Percentiles rank a stretch among this genome's conserved stretches.
These are phyloP conservation scores for Callyntrura sp. DNA, from an alignment of 2,888 invertebrate genomes.

Conservation along the genomic window DNA sequence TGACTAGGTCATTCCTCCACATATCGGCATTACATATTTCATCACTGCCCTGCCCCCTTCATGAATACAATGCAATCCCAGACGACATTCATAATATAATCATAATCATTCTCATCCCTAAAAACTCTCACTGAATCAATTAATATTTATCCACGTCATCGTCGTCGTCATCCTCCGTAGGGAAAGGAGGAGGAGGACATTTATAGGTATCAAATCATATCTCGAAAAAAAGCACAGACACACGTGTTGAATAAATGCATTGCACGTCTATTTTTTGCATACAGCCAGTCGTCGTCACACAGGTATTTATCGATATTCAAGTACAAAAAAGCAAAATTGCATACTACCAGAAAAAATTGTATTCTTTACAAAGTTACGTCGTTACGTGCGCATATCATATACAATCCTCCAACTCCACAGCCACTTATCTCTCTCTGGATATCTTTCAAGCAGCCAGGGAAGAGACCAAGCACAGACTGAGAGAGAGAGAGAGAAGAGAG, in stretches of 20 bases:
- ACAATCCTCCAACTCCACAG: background rate
- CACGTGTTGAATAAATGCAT: no score
- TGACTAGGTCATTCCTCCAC: constrained; percentile 66
- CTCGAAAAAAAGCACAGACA: background rate
- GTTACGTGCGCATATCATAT: background rate
- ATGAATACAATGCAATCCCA: constrained; percentile 20
- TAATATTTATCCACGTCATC: constrained; percentile 47
- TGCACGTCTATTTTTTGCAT: background rate
- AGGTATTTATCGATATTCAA: background rate
- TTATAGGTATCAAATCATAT: background rate
- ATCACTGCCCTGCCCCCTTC: constrained; percentile 17
- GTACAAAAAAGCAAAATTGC: background rate
- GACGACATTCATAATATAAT: constrained; percentile 15
- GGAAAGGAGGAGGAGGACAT: constrained; percentile 21
- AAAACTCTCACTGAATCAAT: constrained; percentile 46
- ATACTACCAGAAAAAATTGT: background rate
- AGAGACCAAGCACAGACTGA: constrained; percentile 10
- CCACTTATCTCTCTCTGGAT: constrained; percentile 42
- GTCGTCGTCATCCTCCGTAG: background rate
- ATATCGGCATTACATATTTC: background rate
- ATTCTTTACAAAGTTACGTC: background rate
- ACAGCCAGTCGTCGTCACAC: background rate
- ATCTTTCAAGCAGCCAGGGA: constrained; percentile 11
- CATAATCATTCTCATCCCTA: constrained; percentile 11
- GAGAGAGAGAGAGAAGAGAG: no score